Evolutionary conservation across 2,113 vertebrate genomes (phyloP).

Genomic region (Nycticorax nycticorax): DNA sequence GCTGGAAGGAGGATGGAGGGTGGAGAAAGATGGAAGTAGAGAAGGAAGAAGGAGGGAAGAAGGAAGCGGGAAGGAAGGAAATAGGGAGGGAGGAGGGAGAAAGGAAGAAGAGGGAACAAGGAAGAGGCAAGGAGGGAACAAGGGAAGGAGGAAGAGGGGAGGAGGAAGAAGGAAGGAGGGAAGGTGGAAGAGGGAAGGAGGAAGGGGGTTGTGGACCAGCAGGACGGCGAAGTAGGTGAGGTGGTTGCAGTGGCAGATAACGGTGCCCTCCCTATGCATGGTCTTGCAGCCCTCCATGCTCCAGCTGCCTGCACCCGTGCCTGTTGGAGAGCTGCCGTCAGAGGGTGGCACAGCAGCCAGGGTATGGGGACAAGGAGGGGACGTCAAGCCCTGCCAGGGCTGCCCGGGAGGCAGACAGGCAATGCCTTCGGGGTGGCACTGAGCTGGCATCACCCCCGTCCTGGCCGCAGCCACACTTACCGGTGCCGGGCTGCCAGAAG

Average conservation of each 20-base stretch:
- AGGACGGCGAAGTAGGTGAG: background rate
- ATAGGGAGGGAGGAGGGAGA: background rate
- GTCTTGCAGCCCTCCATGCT: background rate
- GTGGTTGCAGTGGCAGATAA: background rate
- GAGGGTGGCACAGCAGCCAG: background rate
- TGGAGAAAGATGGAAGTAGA: no score
- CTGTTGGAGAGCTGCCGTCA: fast-evolving
- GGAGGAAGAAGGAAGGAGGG: background rate
- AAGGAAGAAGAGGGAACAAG: background rate
- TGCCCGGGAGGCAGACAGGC: fast-evolving
- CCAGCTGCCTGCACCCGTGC: background rate
- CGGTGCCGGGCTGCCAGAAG: background rate
- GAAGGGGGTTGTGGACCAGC: background rate
- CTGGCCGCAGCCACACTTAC: background rate
- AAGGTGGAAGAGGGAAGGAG: background rate
- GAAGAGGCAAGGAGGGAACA: no score
- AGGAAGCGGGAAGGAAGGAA: no score
- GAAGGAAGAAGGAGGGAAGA: background rate
- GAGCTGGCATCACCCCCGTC: background rate
- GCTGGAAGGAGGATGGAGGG: background rate
- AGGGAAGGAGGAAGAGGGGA: no score
- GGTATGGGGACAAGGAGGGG: fast-evolving
- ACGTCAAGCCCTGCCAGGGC: background rate
- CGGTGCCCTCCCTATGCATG: background rate
- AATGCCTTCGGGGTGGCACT: background rate